phyloP scores from a whole-genome alignment of 2,888 invertebrate species.

The Acronicta leporina region DNA sequence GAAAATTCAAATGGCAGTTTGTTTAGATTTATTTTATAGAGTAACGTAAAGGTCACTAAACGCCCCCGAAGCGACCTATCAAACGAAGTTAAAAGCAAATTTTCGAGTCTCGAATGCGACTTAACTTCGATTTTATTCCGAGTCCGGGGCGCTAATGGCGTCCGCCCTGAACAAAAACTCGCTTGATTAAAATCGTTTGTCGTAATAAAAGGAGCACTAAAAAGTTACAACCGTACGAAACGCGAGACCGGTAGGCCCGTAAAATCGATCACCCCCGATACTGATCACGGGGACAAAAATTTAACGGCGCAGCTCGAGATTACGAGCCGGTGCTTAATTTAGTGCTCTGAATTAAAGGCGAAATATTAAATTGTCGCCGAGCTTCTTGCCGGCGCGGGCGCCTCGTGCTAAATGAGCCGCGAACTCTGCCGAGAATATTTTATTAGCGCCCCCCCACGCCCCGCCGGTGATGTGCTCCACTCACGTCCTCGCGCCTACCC shows the following conservation, averaged over 20 bases:
- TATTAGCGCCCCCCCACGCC: constrained; percentile 64
- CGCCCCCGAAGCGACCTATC: constrained; percentile 72
- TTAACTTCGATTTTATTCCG: constrained; percentile 83
- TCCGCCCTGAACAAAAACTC: constrained; percentile 84
- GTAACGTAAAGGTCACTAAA: constrained; percentile 63
- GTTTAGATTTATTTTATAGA: constrained; percentile 66
- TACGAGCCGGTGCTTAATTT: constrained; percentile 77
- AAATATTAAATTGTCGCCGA: constrained; percentile 77
- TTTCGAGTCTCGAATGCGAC: constrained; percentile 80
- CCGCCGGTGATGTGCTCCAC: constrained; percentile 52
- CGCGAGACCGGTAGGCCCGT: constrained; percentile 83
- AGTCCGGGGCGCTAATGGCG: constrained; percentile 83
- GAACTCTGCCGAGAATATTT: constrained; percentile 78
- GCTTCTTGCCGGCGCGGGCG: constrained; percentile 65
- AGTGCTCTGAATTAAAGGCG: constrained; percentile 70
- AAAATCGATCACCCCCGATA: constrained; percentile 86
- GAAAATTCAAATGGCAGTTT: constrained; percentile 63
- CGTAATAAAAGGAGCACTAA: constrained; percentile 88
- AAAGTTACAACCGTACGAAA: constrained; percentile 86
- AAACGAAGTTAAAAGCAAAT: constrained; percentile 84
- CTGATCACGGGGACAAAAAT: constrained; percentile 84
- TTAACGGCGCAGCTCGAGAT: constrained; percentile 77
- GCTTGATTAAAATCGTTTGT: constrained; percentile 89
- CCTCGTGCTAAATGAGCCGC: constrained; percentile 77
- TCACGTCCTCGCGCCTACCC: constrained; percentile 63